A percentile compares a stretch with the other conserved stretches of the same genome.
Conservation (phyloP, 2,113 vertebrate species). For the Patagioenas fasciata region DNA sequence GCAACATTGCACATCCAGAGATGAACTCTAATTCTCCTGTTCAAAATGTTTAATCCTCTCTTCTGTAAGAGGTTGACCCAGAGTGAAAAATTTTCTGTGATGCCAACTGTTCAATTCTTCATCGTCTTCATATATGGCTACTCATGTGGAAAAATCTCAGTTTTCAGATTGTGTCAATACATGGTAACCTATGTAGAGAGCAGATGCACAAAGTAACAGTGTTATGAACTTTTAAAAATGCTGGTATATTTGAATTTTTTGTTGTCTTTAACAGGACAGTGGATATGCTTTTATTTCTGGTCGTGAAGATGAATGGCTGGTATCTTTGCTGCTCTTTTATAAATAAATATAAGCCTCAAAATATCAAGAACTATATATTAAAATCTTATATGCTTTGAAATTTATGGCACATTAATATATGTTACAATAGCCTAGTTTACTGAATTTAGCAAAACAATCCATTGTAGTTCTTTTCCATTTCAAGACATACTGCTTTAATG, state of each 20-base stretch:
- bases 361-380: background rate
- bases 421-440: background rate
- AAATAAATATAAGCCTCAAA: background rate
- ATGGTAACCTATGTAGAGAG: background rate
- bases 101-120: background rate
- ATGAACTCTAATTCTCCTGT: background rate
- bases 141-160: background rate
- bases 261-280: background rate
- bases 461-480: background rate
- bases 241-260: background rate
- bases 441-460: background rate
- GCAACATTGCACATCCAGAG: background rate
- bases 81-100: background rate
- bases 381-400: background rate
- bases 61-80: background rate
- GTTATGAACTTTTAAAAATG: background rate
- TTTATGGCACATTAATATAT: background rate
- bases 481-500: background rate
- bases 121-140: background rate
- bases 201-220: background rate
- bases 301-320: background rate
- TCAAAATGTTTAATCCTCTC: background rate
- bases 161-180: background rate
- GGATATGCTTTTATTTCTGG: accelerated
- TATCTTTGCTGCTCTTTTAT: background rate